Percentiles rank a stretch among this genome's conserved stretches.
Conservation (phyloP, 2,888 invertebrate species). For the Conops quadrifasciatus region DNA sequence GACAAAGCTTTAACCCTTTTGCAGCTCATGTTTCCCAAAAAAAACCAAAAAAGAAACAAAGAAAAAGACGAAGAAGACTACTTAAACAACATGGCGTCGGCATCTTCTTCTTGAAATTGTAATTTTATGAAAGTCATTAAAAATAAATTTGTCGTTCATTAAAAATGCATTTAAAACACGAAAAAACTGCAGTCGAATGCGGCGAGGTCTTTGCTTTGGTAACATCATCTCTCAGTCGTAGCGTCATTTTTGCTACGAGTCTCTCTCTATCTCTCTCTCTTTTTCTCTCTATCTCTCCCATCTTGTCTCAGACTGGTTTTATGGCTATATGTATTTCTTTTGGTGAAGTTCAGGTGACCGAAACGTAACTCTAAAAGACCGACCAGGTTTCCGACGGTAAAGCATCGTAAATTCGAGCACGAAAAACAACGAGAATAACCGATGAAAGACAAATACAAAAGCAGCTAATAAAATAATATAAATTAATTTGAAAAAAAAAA, state of each 20-base stretch:
- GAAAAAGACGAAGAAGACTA: not conserved
- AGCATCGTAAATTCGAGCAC: not conserved
- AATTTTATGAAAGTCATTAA: conserved; percentile 66
- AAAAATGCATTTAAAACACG: conserved; percentile 40
- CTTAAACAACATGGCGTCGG: conserved; percentile 45
- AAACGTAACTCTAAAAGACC: not conserved
- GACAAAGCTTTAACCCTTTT: no score
- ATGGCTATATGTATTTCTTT: conserved; percentile 19
- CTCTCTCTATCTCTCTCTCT: conserved; percentile 14
- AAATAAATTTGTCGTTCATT: conserved; percentile 65
- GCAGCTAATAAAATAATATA: conserved; percentile 62
- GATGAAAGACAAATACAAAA: conserved; percentile 10
- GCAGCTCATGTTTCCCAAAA: not conserved
- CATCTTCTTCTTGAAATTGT: conserved; percentile 63
- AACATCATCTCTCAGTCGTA: not conserved
- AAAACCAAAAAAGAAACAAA: not conserved
- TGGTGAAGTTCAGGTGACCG: conserved; percentile 22
- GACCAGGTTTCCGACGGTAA: no score
- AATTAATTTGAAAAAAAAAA: conserved; percentile 62
- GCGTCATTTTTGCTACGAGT: not conserved
- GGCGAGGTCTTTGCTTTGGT: conserved; percentile 21
- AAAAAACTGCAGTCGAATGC: conserved; percentile 23
- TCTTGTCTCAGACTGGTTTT: conserved; percentile 8
- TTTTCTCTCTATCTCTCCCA: conserved; percentile 22
- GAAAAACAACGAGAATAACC: conserved; percentile 22